phyloP scores from a whole-genome alignment of 1,140 invertebrate genomes.

The Anastrepha obliqua region DNA sequence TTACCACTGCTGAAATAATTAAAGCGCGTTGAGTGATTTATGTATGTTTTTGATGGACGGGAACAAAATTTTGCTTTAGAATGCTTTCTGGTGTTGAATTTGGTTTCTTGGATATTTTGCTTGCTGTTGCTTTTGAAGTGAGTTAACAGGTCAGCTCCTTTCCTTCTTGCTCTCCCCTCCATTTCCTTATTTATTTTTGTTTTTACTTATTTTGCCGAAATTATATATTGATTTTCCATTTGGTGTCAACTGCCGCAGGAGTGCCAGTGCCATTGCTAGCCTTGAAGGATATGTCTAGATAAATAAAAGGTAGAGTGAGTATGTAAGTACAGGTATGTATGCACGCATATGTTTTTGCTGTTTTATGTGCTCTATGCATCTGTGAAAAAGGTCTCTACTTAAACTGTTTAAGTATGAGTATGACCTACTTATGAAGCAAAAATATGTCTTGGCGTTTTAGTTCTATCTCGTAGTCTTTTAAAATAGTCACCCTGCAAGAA shows the following conservation, averaged over 20 bases:
- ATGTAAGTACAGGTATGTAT: not conserved
- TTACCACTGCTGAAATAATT: conserved; percentile 2
- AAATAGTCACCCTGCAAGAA: no score
- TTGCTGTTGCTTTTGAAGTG: not conserved
- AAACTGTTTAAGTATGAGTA: not conserved
- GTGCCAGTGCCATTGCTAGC: not conserved
- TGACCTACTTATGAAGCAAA: not conserved
- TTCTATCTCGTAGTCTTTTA: no score
- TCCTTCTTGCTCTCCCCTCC: not conserved
- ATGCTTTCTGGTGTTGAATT: not conserved
- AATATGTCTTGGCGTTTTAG: no score
- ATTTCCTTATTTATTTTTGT: not conserved
- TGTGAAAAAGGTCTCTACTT: not conserved
- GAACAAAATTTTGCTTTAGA: not conserved
- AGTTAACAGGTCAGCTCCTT: not conserved
- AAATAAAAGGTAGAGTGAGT: not conserved
- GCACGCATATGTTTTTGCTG: no score
- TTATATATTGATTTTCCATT: conserved; percentile 53
- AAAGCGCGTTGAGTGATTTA: conserved; percentile 49
- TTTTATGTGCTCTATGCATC: not conserved
- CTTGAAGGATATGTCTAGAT: not conserved
- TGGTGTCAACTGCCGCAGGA: not conserved
- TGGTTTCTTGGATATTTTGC: not conserved
- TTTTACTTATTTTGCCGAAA: conserved; percentile 41
- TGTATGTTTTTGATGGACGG: not conserved